A percentile compares a stretch with the other conserved stretches of the same genome.
phyloP scores from a whole-genome alignment of 2,113 vertebrate species.

The Thryonomys swinderianus region DNA sequence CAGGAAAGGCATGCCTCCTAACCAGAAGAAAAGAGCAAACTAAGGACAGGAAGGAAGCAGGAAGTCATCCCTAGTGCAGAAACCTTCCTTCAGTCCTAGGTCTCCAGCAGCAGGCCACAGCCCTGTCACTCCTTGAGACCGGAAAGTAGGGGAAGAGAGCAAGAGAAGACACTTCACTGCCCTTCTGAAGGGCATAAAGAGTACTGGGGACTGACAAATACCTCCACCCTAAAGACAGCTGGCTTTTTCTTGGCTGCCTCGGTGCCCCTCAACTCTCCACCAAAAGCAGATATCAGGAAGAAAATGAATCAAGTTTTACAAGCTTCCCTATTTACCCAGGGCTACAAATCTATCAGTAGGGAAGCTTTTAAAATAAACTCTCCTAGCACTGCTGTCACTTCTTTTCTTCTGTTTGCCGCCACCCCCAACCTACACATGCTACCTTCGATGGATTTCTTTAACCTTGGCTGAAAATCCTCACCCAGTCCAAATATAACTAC shows the following conservation, averaged over 20 bases:
- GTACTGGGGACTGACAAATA: neutral
- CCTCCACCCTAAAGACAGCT: neutral
- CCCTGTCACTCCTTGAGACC: neutral
- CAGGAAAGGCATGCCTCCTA: conserved; percentile 18
- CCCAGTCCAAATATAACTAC: neutral
- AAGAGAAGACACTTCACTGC: neutral
- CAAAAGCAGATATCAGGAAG: conserved; percentile 79
- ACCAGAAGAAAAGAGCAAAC: conserved; percentile 82
- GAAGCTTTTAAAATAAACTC: conserved; percentile 73
- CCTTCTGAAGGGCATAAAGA: neutral
- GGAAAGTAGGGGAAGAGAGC: neutral
- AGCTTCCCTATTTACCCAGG: conserved; percentile 83
- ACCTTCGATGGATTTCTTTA: neutral
- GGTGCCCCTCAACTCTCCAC: neutral
- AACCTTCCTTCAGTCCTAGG: conserved; percentile 77
- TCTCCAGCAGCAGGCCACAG: neutral
- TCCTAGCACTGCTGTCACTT: conserved; percentile 56
- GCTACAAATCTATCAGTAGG: conserved; percentile 82
- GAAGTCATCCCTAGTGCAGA: conserved; percentile 83
- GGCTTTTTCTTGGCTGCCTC: neutral
- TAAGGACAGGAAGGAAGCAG: conserved; percentile 80
- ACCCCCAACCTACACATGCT: neutral
- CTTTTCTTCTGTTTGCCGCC: conserved; percentile 46
- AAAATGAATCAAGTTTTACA: conserved; percentile 82
- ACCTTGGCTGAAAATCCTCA: neutral